A percentile compares a stretch with the other conserved stretches of the same genome.
These are phyloP conservation scores for Oryzias curvinotus DNA, from an alignment of 2,113 vertebrate genomes.

Conservation along the genomic window DNA sequence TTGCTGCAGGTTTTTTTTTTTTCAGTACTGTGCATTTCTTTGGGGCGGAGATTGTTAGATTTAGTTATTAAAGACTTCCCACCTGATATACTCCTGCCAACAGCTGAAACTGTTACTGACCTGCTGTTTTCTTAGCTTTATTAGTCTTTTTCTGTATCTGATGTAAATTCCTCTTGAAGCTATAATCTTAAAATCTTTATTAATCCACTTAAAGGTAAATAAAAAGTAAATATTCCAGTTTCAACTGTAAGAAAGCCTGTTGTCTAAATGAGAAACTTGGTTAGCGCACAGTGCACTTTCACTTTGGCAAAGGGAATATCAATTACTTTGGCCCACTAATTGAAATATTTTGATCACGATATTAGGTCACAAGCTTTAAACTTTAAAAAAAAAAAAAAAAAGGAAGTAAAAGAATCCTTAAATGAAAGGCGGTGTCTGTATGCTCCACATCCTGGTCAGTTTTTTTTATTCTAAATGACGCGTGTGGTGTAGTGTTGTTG, in stretches of 20 bases:
- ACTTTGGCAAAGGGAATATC: slow-evolving; percentile 50
- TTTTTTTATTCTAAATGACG: no score
- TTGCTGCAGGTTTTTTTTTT: slow-evolving; percentile 56
- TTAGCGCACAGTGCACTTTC: slow-evolving; percentile 17
- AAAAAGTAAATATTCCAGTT: no score
- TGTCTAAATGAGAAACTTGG: no score
- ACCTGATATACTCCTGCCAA: slow-evolving; percentile 59
- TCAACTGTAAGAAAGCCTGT: no score
- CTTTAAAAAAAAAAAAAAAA: no score
- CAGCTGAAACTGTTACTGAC: slow-evolving; percentile 21
- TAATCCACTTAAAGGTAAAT: no score
- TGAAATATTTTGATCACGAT: neutral
- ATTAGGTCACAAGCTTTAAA: neutral
- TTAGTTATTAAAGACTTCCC: slow-evolving; percentile 24
- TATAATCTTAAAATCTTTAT: neutral
- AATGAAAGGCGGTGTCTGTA: no score
- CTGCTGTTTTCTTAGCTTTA: slow-evolving; percentile 4
- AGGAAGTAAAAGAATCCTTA: no score
- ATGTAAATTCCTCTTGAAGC: neutral
- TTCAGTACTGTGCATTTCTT: slow-evolving; percentile 65
- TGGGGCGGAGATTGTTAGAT: slow-evolving; percentile 12
- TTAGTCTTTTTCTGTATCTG: slow-evolving; percentile 1
- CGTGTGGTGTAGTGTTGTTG: no score
- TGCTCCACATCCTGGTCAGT: no score
- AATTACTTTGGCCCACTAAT: slow-evolving; percentile 33